Conservation (phyloP, 2,797 vertebrate species). For the Spinus pinus region DNA sequence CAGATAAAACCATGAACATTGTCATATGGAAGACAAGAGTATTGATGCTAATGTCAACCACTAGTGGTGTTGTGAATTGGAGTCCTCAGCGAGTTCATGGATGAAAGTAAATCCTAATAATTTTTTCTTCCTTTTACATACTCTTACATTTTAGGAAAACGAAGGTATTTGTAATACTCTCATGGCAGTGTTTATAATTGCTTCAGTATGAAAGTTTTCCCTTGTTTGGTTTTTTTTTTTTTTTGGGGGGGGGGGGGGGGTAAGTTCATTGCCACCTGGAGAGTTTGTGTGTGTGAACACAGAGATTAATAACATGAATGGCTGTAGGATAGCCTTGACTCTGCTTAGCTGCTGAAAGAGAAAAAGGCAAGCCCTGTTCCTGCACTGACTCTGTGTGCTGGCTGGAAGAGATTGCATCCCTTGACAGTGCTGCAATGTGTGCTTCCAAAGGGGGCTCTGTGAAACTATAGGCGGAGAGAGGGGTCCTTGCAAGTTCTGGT, state of each 20-base stretch:
- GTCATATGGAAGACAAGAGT: background rate
- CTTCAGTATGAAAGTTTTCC: background rate
- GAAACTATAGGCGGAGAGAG: background rate
- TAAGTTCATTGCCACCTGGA: background rate
- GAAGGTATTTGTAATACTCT: background rate
- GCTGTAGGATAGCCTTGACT: background rate
- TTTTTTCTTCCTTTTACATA: background rate
- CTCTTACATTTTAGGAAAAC: background rate
- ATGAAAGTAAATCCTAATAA: background rate
- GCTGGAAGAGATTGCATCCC: background rate
- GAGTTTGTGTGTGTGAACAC: background rate
- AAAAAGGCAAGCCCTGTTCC: background rate
- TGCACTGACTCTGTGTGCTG: background rate
- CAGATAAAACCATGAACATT: background rate
- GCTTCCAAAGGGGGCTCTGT: background rate
- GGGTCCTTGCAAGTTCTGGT: background rate
- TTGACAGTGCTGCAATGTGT: rapidly evolving
- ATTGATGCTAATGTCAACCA: background rate
- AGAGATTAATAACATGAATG: rapidly evolving
- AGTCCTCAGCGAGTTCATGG: background rate
- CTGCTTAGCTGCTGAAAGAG: background rate
- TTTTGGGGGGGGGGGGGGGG: rapidly evolving
- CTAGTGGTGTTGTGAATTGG: background rate
- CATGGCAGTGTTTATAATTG: background rate
- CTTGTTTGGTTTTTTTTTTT: background rate